Evolutionary conservation across 2,797 vertebrate species (phyloP).

Genomic region (Yasuhikotakia modesta): DNA sequence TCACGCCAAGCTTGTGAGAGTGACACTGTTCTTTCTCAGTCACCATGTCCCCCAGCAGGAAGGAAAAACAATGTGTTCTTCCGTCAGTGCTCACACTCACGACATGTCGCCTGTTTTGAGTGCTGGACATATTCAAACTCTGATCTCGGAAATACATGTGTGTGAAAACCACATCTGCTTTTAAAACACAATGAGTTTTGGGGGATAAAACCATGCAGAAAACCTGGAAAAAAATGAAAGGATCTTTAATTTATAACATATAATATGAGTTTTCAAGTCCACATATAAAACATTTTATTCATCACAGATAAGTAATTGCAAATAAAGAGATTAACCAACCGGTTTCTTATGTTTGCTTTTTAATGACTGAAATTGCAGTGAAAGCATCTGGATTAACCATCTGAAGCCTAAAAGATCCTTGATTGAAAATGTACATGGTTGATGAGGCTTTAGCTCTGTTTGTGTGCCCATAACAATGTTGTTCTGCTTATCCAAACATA

Average conservation of each 20-base stretch:
- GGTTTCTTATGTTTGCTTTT: slow-evolving; percentile 18
- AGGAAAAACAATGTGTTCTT: slow-evolving; percentile 22
- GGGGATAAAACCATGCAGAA: neutral
- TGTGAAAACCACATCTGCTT: slow-evolving; percentile 3
- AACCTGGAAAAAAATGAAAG: neutral
- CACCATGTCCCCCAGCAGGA: slow-evolving; percentile 48
- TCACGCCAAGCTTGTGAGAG: slow-evolving; percentile 65
- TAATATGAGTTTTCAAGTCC: neutral
- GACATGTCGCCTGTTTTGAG: slow-evolving; percentile 4
- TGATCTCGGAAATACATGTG: slow-evolving; percentile 6
- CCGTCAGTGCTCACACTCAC: neutral
- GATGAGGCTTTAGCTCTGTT: slow-evolving; percentile 30
- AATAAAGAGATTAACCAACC: slow-evolving; percentile 25
- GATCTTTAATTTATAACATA: neutral
- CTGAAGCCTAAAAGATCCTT: slow-evolving; percentile 23
- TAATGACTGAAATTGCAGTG: slow-evolving; percentile 38
- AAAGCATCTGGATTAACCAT: slow-evolving; percentile 50
- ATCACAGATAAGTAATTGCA: slow-evolving; percentile 1
- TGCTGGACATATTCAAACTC: slow-evolving; percentile 6
- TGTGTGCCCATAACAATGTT: slow-evolving; percentile 32
- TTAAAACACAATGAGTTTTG: slow-evolving; percentile 2
- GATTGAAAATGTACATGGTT: neutral
- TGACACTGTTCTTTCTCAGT: slow-evolving; percentile 63
- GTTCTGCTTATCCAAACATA: slow-evolving; percentile 38
- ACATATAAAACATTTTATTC: slow-evolving; percentile 22